Evolutionary conservation across 2,113 vertebrate species (phyloP).

Genomic region (Scomber scombrus): DNA sequence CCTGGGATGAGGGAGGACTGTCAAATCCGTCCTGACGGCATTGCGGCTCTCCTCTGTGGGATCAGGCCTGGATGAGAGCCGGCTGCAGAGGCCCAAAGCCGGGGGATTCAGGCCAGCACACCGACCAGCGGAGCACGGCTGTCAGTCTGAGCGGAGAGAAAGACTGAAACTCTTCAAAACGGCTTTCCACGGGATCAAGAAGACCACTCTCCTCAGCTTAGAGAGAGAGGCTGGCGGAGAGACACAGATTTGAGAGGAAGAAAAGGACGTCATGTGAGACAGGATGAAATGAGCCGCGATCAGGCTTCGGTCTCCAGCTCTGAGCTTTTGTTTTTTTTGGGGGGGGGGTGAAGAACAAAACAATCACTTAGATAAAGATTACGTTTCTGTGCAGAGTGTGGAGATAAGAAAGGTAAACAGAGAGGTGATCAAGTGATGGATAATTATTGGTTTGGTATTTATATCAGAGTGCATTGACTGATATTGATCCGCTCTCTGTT

Average conservation of each 20-base stretch:
- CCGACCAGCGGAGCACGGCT: constrained; percentile 35
- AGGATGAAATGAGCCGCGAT: constrained; percentile 37
- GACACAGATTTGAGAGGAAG: constrained; percentile 46
- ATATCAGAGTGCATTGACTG: constrained; percentile 23
- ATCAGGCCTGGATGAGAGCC: constrained; percentile 75
- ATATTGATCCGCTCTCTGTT: constrained; percentile 55
- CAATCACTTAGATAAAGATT: constrained; percentile 46
- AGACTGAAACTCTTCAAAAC: constrained; percentile 56
- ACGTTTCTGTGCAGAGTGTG: constrained; percentile 13
- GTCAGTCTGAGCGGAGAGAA: constrained; percentile 62
- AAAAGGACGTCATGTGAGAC: constrained; percentile 50
- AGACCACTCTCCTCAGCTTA: constrained; percentile 62
- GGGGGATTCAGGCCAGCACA: constrained; percentile 69
- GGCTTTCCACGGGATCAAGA: constrained; percentile 75
- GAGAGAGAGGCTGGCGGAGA: constrained; percentile 27
- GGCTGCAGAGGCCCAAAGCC: constrained; percentile 64
- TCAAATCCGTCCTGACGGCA: constrained; percentile 70
- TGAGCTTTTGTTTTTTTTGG: constrained; percentile 21
- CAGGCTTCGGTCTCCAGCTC: constrained; percentile 26
- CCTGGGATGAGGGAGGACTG: constrained; percentile 61
- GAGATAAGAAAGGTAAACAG: not conserved
- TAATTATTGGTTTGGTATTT: constrained; percentile 26
- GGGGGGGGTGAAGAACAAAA: constrained; percentile 42
- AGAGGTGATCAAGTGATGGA: constrained; percentile 28
- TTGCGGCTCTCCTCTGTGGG: constrained; percentile 61